Percentiles rank a stretch among this genome's conserved stretches.
phyloP scores from a whole-genome alignment of 2,888 invertebrate species.

The Lathronympha strigana region DNA sequence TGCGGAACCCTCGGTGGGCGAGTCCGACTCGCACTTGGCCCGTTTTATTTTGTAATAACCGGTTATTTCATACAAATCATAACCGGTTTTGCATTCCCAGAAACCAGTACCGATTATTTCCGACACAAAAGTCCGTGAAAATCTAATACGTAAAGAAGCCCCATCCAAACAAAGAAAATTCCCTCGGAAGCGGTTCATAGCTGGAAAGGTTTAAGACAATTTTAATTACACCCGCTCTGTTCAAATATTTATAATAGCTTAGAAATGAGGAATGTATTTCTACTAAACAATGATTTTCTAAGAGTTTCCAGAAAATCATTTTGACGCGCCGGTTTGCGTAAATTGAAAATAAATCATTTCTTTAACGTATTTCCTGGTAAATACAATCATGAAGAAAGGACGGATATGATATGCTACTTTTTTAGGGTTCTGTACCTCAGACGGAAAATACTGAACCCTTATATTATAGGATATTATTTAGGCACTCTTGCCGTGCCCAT shows the following conservation, averaged over 20 bases:
- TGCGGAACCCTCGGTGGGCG: too few species aligned
- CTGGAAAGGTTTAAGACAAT: neutral
- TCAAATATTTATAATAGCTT: neutral
- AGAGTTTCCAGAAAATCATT: too few species aligned
- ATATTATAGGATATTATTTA: too few species aligned
- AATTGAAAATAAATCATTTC: neutral
- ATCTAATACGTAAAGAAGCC: neutral
- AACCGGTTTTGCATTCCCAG: too few species aligned
- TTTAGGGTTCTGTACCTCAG: too few species aligned
- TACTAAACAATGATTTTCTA: neutral
- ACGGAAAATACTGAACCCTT: too few species aligned
- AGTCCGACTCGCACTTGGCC: too few species aligned
- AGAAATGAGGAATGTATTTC: neutral
- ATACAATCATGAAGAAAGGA: too few species aligned
- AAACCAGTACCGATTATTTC: neutral
- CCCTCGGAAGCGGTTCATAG: neutral
- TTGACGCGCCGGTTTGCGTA: neutral
- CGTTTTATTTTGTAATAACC: too few species aligned
- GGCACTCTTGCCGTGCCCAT: too few species aligned
- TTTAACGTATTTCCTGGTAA: too few species aligned
- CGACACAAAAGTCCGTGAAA: neutral
- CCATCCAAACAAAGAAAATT: conserved; percentile 11
- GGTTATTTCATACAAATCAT: neutral
- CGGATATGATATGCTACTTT: too few species aligned
- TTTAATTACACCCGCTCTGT: neutral